phyloP scores from a whole-genome alignment of 2,888 invertebrate genomes.

The Lathronympha strigana region DNA sequence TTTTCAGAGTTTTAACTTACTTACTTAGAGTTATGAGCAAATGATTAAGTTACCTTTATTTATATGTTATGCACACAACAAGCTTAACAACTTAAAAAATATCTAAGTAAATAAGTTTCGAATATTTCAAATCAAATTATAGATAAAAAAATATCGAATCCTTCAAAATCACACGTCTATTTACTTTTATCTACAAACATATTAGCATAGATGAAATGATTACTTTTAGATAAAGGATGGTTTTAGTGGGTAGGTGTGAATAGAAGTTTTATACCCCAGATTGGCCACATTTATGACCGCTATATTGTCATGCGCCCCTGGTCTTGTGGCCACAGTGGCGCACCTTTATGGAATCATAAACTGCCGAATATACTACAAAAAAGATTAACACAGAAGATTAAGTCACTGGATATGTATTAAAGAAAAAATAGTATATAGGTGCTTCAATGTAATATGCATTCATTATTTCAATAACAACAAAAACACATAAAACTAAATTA shows the following conservation, averaged over 20 bases:
- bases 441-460: too few relatives aligned
- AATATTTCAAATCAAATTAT: background rate
- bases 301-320: conserved; percentile 35
- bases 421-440: too few relatives aligned
- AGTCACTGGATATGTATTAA: too few relatives aligned
- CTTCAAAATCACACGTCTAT: background rate
- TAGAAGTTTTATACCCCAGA: conserved; percentile 17
- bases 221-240: conserved; percentile 25
- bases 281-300: conserved; percentile 35
- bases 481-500: too few relatives aligned
- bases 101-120: background rate
- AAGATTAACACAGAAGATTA: background rate
- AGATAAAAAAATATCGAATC: too few relatives aligned
- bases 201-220: conserved; percentile 33
- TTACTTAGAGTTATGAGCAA: too few relatives aligned
- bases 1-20: too few relatives aligned
- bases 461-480: too few relatives aligned
- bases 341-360: conserved; percentile 14
- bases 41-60: too few relatives aligned
- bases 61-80: too few relatives aligned
- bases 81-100: too few relatives aligned
- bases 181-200: background rate
- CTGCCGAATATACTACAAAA: background rate
- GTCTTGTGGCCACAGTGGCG: conserved; percentile 14
- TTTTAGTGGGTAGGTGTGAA: conserved; percentile 38